These are phyloP conservation scores for Sorex araneus DNA, from an alignment of 2,113 vertebrate genomes.

Conservation along the genomic window DNA sequence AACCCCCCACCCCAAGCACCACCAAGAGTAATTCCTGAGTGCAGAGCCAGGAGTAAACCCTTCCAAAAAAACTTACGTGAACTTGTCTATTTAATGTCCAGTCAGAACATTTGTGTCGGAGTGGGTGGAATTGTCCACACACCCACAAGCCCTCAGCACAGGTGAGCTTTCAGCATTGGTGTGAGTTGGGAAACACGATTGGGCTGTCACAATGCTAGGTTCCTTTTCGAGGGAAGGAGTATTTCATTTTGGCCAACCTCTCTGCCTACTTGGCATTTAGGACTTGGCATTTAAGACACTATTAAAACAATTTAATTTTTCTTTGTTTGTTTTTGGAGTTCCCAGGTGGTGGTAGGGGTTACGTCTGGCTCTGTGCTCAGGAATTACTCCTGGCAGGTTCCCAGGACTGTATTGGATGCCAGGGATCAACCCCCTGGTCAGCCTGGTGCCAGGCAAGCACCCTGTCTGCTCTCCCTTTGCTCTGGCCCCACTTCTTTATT, in stretches of 20 bases:
- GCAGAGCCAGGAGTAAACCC: no score
- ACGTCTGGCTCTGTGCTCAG: no score
- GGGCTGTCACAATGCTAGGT: not conserved
- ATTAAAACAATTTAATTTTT: not conserved
- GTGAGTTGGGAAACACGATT: not conserved
- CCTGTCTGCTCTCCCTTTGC: no score
- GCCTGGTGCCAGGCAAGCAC: no score
- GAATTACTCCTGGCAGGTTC: no score
- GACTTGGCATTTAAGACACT: no score
- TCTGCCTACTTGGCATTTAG: slow-evolving; percentile 9
- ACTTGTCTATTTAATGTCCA: not conserved
- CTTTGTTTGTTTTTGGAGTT: not conserved
- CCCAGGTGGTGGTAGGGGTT: no score
- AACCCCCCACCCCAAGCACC: no score
- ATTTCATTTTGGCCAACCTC: not conserved
- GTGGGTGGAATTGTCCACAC: not conserved
- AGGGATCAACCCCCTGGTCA: no score
- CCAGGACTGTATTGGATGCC: no score
- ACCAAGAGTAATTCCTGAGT: no score
- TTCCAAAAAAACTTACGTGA: no score
- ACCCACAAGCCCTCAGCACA: not conserved
- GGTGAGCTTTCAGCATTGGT: not conserved
- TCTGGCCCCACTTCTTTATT: not conserved
- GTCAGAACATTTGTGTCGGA: not conserved
- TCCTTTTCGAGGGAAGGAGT: not conserved